A percentile compares a stretch with the other conserved stretches of the same genome.
Conservation (phyloP, 1,140 invertebrate species). For the Diplogasteroides magnus region DNA sequence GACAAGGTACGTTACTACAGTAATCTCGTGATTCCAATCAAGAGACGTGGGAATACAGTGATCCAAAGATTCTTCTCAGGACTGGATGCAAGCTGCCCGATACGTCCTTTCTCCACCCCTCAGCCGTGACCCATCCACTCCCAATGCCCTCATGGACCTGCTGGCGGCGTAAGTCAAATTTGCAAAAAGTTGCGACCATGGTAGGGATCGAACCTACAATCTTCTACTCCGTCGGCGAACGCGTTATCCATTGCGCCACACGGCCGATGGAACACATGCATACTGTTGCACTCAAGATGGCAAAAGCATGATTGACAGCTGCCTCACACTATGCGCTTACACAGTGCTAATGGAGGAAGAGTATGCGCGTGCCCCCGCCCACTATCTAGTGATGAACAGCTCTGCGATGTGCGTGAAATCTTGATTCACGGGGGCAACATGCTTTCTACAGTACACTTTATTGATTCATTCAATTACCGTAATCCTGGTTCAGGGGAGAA, state of each 20-base stretch:
- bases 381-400: too few species aligned
- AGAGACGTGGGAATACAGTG: background rate
- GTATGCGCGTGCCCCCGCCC: too few species aligned
- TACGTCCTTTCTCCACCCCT: slow-evolving; percentile 82
- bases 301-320: too few species aligned
- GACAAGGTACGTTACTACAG: too few species aligned
- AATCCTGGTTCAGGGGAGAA: slow-evolving; percentile 81
- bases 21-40: too few species aligned
- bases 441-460: background rate
- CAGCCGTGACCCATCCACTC: slow-evolving; percentile 74
- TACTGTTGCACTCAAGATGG: background rate
- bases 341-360: too few species aligned
- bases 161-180: slow-evolving; percentile 70
- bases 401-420: too few species aligned
- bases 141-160: slow-evolving; percentile 73
- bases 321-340: too few species aligned
- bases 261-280: background rate
- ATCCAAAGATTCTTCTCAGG: slow-evolving; percentile 43
- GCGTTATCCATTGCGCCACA: slow-evolving; percentile 1
- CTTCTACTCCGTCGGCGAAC: background rate
- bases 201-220: slow-evolving; percentile 1
- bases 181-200: slow-evolving; percentile 2
- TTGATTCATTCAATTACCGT: slow-evolving; percentile 26
- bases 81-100: slow-evolving; percentile 56
- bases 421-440: background rate